Base-by-base conservation (phyloP, 2,888 invertebrate genomes). In the Papilio protenor region DNA sequence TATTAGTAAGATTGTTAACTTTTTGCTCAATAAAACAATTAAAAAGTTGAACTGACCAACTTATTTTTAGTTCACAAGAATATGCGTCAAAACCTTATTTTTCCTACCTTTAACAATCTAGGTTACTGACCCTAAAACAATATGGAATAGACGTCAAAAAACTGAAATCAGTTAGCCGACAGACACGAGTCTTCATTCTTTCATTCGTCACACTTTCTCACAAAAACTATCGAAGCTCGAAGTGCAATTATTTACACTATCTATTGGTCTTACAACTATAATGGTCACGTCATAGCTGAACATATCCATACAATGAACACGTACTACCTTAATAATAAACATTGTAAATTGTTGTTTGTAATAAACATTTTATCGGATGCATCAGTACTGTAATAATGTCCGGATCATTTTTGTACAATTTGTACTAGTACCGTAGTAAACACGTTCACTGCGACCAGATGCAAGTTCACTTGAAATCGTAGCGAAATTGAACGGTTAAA, bases 131-230 rank as follows among this genome's bases (percentile, higher is more conserved):
- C 33, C 16, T 16, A 64, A 64, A 64, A 64, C 18, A 64, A 64
- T 33, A 64, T 27, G 72, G 57, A 73, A 73, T 21, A 45, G 40
- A 59, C 73, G 57, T 45, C 14, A 45, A 73, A 57, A 71, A 73
- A 59, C 40, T n/a, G 57, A 40, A 73, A 27, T 33, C 52, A 18
- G n/a, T 52, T 27, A 27, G 45, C 14, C 73, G 45, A 33, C 12
- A 45, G 59, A 55, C 45, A 40, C 55, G 59, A 59, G 47, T 61
- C 55, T 76, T 49, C 76, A 49, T 47, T 76, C 47, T n/a, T n/a
- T n/a, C n/a, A 71, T 76, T 72, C 71, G 76, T 72, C 61, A 76
- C 76, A 76, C 76, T 76, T 76, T 76, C 76, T n/a, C 47, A 33
- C 33, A 45, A 23, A 57, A 76, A 61, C 61, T 61, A 21, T 72